These are phyloP conservation scores for Tetragonisca angustula DNA, from an alignment of 2,888 invertebrate species.

Conservation along the genomic window DNA sequence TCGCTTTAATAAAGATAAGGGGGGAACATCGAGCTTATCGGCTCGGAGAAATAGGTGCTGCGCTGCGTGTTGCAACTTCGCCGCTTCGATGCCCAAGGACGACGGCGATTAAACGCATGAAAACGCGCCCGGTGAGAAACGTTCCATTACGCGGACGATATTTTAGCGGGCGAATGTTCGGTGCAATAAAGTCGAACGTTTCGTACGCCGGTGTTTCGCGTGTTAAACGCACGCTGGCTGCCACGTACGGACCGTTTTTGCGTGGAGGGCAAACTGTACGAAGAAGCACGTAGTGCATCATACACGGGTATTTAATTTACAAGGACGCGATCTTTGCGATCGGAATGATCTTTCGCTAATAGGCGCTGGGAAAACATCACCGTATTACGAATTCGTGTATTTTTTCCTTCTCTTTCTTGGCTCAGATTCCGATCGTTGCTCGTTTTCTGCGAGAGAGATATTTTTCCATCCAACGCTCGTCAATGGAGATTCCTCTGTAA, in stretches of 20 bases:
- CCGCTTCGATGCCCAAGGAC: too few relatives aligned
- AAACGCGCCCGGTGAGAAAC: slow-evolving; percentile 13
- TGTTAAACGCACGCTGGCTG: slow-evolving; percentile 2
- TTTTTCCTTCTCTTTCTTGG: background rate
- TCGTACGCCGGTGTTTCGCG: background rate
- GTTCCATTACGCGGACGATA: slow-evolving; percentile 33
- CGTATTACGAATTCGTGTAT: slow-evolving; percentile 6
- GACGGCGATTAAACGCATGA: slow-evolving; percentile 37
- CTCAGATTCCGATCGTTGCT: background rate
- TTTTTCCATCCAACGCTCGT: background rate
- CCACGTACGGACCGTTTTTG: slow-evolving; percentile 7
- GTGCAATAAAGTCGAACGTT: slow-evolving; percentile 23
- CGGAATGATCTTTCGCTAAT: background rate
- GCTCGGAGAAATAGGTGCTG: slow-evolving; percentile 2
- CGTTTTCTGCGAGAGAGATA: background rate
- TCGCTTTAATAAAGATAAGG: slow-evolving; percentile 53
- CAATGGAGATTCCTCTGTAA: background rate
- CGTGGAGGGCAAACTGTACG: slow-evolving; percentile 2
- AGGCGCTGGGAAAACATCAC: slow-evolving; percentile 9
- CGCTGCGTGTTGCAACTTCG: background rate
- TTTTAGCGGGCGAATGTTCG: slow-evolving; percentile 31
- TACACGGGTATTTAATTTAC: slow-evolving; percentile 45
- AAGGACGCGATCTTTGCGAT: slow-evolving; percentile 43
- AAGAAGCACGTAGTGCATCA: slow-evolving; percentile 3
- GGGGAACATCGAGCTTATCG: slow-evolving; percentile 28